Base-by-base conservation (phyloP, 2,797 vertebrate species). In the Harpagifer antarcticus region DNA sequence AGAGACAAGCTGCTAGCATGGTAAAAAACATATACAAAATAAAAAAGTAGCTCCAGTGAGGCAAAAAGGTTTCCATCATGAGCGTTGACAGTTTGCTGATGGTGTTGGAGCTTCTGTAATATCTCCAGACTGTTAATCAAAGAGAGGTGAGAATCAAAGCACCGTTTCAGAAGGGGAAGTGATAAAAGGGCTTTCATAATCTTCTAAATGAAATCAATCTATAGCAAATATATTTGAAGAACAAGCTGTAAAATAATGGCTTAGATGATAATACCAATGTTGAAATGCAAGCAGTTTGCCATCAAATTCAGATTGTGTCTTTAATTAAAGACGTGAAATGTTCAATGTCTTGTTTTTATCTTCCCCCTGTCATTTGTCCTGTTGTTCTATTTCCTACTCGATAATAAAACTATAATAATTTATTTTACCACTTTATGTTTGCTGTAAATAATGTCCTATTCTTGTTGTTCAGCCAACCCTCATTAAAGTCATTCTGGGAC, bases 401-500 rank as follows among this genome's bases (percentile, higher is more conserved):
- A 2, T 52, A 47, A 50, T 50, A 68, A 2, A 17, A 0, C 9
- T 59, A 20, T 47, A 66, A 74, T 75, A 5, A 54, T 55, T 83
- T 9, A 58, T 62, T 69, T 40, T 33, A 45, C 42, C 27, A 50
- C 59, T 68, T 64, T 12, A 47, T 5, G 13, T 44, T 57, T 71
- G n/a, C 61, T 55, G 40, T 55, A 63, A 81, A 82, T 59, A 68
- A 69, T 66, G 74, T 42, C 62, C 67, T 64, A 50, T 60, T 62
- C 45, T 54, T 49, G 43, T 68, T 78, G 52, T 68, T 86, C 49
- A 78, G 23, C 57, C 76, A 66, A 43, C 13, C 48, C 43, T 57
- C 8, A 9, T 75, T 79, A 3, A 17, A 10, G 19, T 53, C 49
- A 31, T 61, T 81, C 54, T 53, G 53, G 47, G 62, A 73, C 65